Conservation (phyloP, 2,888 invertebrate genomes). For the Pachymerium ferrugineum region DNA sequence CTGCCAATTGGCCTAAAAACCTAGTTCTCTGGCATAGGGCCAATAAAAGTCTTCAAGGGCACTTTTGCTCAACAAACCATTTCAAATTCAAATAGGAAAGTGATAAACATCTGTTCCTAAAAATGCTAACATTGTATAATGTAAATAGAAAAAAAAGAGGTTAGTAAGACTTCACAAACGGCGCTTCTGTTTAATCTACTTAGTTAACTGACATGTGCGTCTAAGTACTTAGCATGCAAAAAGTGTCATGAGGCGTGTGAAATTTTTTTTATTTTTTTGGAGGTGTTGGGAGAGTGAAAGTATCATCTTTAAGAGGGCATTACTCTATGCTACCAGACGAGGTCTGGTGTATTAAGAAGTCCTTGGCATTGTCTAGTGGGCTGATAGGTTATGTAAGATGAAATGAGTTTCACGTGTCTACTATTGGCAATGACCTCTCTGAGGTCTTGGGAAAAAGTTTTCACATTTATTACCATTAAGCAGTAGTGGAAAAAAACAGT, state of each 20-base stretch:
- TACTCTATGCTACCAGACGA: conserved; percentile 18
- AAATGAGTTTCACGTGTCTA: conserved; percentile 18
- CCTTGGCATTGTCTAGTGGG: conserved; percentile 22
- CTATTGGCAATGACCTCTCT: conserved; percentile 16
- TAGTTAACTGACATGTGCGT: no score
- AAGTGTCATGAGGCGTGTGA: conserved; percentile 11
- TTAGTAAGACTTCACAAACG: no score
- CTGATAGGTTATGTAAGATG: conserved; percentile 24
- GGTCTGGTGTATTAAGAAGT: conserved; percentile 11
- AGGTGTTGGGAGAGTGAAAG: no score
- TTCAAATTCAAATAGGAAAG: no score
- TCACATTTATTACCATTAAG: not conserved
- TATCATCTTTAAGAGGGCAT: conserved; percentile 15
- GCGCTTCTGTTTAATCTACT: no score
- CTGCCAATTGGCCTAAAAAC: conserved; percentile 27
- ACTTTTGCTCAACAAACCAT: no score
- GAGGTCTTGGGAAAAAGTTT: conserved; percentile 13
- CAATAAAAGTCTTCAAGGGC: conserved; percentile 17
- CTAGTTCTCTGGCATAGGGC: conserved; percentile 12
- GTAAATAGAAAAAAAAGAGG: no score
- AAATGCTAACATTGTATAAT: no score
- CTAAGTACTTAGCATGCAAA: conserved; percentile 12
- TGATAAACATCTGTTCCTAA: no score
- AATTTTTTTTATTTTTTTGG: not conserved
- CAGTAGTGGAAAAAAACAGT: not conserved